Base-by-base conservation (phyloP, 2,113 vertebrate genomes). In the Trematomus loennbergii region DNA sequence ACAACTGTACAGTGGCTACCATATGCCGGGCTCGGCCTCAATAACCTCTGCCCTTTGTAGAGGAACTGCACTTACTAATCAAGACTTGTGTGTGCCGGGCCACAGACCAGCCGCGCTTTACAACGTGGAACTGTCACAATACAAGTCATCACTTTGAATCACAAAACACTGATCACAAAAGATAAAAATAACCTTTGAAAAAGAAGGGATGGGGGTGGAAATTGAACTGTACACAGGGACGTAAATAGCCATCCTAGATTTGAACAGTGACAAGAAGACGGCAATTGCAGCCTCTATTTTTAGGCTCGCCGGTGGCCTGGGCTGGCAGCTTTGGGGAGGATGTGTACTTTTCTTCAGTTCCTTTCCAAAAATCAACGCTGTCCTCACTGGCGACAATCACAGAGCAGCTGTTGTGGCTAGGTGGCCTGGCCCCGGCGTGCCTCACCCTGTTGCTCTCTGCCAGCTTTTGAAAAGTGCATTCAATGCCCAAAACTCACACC, bases 331-430 rank as follows among this genome's bases (percentile, higher is more conserved):
- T 72, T 90, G 83, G 89, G 85, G 81, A 94, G 94, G 94, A 95
- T 95, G 94, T 95, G 88, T 94, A 94, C 88, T 89, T 89, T 93
- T 94, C 92, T 92, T 79, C 85, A 94, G 94, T 83, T 96, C 94
- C 95, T 96, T 96, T 94, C 95, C 94, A 92, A 93, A 94, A 94
- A 93, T 87, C 93, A 93, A 86, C 75, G 78, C 82, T 91, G 93
- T 92, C 94, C 92, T 89, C 89, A 85, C 78, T 88, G 86, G 88
- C 87, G 91, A 93, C 92, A 94, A 94, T 94, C 90, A 90, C 86
- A 85, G 79, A 81, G 87, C 89, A 86, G 89, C 90, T 94, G 94
- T 95, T 95, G 93, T 94, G 93, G 91, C 94, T 94, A 91, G 64
- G 81, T 86, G 81, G 86, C 82, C 63, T 36, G 7, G 76, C 86